Evolutionary conservation across 2,113 vertebrate genomes (phyloP).

Genomic region (Bufo gargarizans): DNA sequence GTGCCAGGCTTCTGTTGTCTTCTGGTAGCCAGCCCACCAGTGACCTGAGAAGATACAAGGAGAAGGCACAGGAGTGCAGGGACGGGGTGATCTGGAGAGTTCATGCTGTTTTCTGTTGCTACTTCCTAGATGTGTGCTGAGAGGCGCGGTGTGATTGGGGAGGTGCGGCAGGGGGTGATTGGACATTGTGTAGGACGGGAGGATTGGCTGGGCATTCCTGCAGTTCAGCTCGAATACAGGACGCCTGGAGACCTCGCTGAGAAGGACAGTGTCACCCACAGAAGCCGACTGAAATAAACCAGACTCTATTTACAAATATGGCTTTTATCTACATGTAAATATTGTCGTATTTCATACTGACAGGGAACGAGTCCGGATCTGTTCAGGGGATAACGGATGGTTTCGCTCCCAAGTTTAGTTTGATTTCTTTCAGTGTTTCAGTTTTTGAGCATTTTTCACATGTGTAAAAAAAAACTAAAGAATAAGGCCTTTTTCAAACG

Average conservation of each 20-base stretch:
- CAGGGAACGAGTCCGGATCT: too few relatives aligned
- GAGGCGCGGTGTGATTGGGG: not conserved
- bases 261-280: too few relatives aligned
- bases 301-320: not conserved
- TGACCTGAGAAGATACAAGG: not conserved
- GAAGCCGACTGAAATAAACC: too few relatives aligned
- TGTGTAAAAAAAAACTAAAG: too few relatives aligned
- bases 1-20: not conserved
- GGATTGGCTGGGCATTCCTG: not conserved
- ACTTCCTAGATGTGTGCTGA: conserved; percentile 2
- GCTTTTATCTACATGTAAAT: not conserved
- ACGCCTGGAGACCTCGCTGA: too few relatives aligned
- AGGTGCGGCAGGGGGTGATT: not conserved
- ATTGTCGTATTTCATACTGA: too few relatives aligned
- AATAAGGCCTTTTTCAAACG: too few relatives aligned
- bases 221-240: not conserved
- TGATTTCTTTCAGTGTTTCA: too few relatives aligned
- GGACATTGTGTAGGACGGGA: not conserved
- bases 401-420: too few relatives aligned
- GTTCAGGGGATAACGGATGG: too few relatives aligned
- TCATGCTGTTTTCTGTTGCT: not conserved
- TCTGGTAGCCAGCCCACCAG: not conserved
- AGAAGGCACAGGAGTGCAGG: not conserved
- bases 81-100: not conserved
- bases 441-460: too few relatives aligned